These are phyloP conservation scores for Trachemys scripta DNA, from an alignment of 2,113 vertebrate species.

Conservation along the genomic window DNA sequence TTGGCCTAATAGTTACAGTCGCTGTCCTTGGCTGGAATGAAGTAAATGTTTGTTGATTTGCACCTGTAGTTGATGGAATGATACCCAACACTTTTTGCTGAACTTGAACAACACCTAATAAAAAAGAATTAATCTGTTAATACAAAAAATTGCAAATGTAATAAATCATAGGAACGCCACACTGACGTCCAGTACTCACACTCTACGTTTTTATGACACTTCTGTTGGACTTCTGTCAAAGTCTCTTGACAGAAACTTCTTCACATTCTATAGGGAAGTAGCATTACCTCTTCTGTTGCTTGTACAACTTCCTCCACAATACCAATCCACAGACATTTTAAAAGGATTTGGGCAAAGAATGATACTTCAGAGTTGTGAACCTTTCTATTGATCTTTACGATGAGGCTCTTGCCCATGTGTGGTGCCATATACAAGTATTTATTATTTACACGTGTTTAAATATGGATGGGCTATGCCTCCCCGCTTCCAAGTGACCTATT, in stretches of 20 bases:
- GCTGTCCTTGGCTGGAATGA: slow-evolving; percentile 95
- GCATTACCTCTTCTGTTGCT: not conserved
- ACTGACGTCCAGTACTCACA: slow-evolving; percentile 23
- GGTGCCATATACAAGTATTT: slow-evolving; percentile 13
- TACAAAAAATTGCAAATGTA: not conserved
- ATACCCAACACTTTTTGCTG: slow-evolving; percentile 96
- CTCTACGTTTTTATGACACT: slow-evolving; percentile 42
- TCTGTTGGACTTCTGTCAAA: not conserved
- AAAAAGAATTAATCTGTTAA: slow-evolving; percentile 65
- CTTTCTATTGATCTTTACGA: not conserved
- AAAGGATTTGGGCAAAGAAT: slow-evolving; percentile 32
- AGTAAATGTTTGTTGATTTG: slow-evolving; percentile 92
- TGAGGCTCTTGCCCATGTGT: not conserved
- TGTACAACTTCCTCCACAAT: not conserved
- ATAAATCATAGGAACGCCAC: slow-evolving; percentile 33
- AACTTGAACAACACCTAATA: slow-evolving; percentile 86
- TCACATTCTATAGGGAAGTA: not conserved
- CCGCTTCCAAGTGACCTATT: slow-evolving; percentile 2
- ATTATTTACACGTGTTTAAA: not conserved
- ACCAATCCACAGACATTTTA: slow-evolving; percentile 44
- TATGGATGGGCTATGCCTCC: not conserved
- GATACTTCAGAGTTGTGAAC: not conserved
- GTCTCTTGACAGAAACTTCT: slow-evolving; percentile 13
- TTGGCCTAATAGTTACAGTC: slow-evolving; percentile 92
- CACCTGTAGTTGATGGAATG: slow-evolving; percentile 92